Base-by-base conservation (phyloP, 2,113 vertebrate genomes). In the Numida meleagris region DNA sequence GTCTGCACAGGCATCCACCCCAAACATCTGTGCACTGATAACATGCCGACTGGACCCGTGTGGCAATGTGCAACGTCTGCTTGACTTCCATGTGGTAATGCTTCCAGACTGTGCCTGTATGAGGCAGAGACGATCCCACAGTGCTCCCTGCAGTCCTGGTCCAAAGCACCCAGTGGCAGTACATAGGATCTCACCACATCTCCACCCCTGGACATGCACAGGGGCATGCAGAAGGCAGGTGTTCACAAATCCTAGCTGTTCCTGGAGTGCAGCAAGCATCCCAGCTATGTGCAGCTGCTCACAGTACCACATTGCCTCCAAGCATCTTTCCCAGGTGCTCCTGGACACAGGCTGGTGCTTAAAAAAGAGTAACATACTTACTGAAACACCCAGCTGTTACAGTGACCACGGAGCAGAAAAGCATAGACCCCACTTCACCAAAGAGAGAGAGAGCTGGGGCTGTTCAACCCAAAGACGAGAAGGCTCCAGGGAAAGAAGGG, bases 321-420 rank as follows among this genome's bases (percentile, higher is more conserved):
- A 63, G 3, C 51, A 36, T 55, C 65, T 63, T 67, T 25, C 78
- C 63, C 40, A 29, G 67, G 65, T 89, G n/a, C 70, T 68, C 93
- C 55, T 80, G 83, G 93, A 79, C 34, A 88, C 36, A 71, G 45
- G 21, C 61, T 46, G 9, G 2, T 24, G 23, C 24, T 62, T 15
- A 50, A 91, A 31, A 48, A 71, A 73, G 58, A 6, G 8, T 36
- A 21, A 95, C 12, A 29, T 88, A 70, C 94, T 83, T 94, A 33
- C 93, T 93, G 89, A 91, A 62, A 66, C 76, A 82, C 29, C 48
- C 91, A 91, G 76, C 66, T 95, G 74, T 85, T 74, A 50, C 57
- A 89, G 38, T 75, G 76, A 93, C 78, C 92, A 79, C 70, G 4
- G 12, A 79, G 46, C 43, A 92, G 57, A 93, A 93, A 84, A 93